Evolutionary conservation across 2,888 invertebrate species (phyloP).

Genomic region (Hypolimnas misippus): DNA sequence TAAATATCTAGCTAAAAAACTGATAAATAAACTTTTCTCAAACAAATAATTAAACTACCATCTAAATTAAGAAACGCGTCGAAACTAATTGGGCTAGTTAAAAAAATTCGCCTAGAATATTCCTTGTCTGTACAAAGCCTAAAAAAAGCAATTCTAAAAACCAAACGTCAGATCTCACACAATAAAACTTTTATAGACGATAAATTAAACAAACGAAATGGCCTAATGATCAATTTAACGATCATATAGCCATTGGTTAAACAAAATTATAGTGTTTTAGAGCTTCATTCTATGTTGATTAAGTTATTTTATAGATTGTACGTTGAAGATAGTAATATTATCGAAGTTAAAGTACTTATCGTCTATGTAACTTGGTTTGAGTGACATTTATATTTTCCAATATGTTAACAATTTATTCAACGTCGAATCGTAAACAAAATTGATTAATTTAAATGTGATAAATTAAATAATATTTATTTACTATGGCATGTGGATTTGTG

Average conservation of each 20-base stretch:
- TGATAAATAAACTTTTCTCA: too few species aligned
- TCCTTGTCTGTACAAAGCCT: neutral
- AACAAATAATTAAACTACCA: too few species aligned
- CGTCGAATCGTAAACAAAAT: too few species aligned
- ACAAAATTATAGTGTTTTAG: neutral
- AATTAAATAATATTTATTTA: too few species aligned
- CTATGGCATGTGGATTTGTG: too few species aligned
- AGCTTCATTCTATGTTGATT: slow-evolving; percentile 12
- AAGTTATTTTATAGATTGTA: slow-evolving; percentile 19
- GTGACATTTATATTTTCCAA: neutral
- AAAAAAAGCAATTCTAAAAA: neutral
- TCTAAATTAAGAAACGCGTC: too few species aligned
- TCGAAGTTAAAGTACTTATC: neutral
- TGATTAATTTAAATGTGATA: too few species aligned
- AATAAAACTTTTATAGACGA: slow-evolving; percentile 11
- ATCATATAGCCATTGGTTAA: slow-evolving; percentile 12
- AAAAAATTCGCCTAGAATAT: too few species aligned
- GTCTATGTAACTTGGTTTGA: neutral
- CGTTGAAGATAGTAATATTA: slow-evolving; percentile 4
- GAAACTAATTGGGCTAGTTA: too few species aligned
- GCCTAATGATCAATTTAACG: slow-evolving; percentile 4
- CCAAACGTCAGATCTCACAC: neutral
- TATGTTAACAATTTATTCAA: neutral
- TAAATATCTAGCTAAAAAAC: too few species aligned
- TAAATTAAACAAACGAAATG: slow-evolving; percentile 16